These are phyloP conservation scores for Jordanella pulchra DNA, from an alignment of 2,797 vertebrate species.

Conservation along the genomic window DNA sequence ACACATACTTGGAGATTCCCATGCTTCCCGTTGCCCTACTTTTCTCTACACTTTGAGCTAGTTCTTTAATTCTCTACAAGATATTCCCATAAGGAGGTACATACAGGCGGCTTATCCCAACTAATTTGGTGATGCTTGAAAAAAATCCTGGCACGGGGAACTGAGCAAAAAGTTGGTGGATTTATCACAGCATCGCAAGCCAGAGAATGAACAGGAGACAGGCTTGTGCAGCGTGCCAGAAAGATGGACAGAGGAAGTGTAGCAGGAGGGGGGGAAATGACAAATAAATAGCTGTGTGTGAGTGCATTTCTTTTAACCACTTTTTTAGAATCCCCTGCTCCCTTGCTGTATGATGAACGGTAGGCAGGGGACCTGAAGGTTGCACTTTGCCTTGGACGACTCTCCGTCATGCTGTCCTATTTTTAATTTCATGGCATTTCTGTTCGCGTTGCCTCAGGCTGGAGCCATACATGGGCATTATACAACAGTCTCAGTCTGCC, in stretches of 20 bases:
- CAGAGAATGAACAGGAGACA: slow-evolving; percentile 49
- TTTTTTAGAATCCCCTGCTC: slow-evolving; percentile 50
- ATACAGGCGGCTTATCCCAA: slow-evolving; percentile 62
- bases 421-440: slow-evolving; percentile 85
- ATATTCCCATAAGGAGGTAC: slow-evolving; percentile 66
- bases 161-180: slow-evolving; percentile 61
- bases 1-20: slow-evolving; percentile 24
- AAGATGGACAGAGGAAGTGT: slow-evolving; percentile 57
- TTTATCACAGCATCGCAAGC: slow-evolving; percentile 49
- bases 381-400: slow-evolving; percentile 74
- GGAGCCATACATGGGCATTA: slow-evolving; percentile 73
- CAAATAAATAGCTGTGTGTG: slow-evolving; percentile 68
- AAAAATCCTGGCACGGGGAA: slow-evolving; percentile 57
- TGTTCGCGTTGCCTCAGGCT: slow-evolving; percentile 73
- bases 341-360: slow-evolving; percentile 69
- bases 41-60: slow-evolving; percentile 52
- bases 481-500: slow-evolving; percentile 73
- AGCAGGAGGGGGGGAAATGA: slow-evolving; percentile 58
- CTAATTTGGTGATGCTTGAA: slow-evolving; percentile 64
- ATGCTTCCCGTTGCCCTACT: slow-evolving; percentile 58
- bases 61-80: slow-evolving; percentile 64
- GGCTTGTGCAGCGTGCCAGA: slow-evolving; percentile 55
- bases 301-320: slow-evolving; percentile 46
- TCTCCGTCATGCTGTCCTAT: slow-evolving; percentile 82
- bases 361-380: slow-evolving; percentile 71